A percentile compares a stretch with the other conserved stretches of the same genome.
These are phyloP conservation scores for Phragmatobia fuliginosa DNA, from an alignment of 2,888 invertebrate genomes.

Conservation along the genomic window DNA sequence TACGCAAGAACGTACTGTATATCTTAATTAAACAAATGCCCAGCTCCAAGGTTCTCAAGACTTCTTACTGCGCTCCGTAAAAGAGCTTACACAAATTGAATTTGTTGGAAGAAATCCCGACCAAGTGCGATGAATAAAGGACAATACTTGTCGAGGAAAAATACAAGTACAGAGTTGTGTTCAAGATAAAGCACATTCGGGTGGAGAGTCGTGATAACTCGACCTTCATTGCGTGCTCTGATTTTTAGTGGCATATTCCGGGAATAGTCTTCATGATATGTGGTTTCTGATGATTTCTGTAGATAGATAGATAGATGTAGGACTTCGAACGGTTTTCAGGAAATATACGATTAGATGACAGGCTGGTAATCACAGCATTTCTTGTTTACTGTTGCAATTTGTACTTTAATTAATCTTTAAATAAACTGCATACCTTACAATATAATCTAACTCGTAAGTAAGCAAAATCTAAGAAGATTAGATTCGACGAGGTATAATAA, in stretches of 20 bases:
- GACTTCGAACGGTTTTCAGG: not conserved
- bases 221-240: slow-evolving; percentile 28
- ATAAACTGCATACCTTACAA: too few species aligned
- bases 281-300: slow-evolving; percentile 2
- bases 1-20: slow-evolving; percentile 42
- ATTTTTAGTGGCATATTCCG: slow-evolving; percentile 22
- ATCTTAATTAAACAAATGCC: slow-evolving; percentile 53
- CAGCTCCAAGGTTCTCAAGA: slow-evolving; percentile 38
- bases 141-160: slow-evolving; percentile 41
- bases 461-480: too few species aligned
- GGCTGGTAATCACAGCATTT: not conserved
- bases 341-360: not conserved
- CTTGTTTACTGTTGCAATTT: too few species aligned
- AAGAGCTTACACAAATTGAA: slow-evolving; percentile 63
- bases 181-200: slow-evolving; percentile 43
- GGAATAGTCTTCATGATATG: not conserved
- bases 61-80: slow-evolving; percentile 43
- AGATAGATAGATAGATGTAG: too few species aligned
- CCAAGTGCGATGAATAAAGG: slow-evolving; percentile 50
- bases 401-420: too few species aligned
- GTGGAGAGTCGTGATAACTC: slow-evolving; percentile 46
- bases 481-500: too few species aligned
- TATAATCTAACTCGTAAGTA: too few species aligned
- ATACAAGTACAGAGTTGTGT: slow-evolving; percentile 34
- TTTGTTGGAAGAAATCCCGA: slow-evolving; percentile 53